Percentiles rank a stretch among this genome's conserved stretches.
phyloP scores from a whole-genome alignment of 1,140 invertebrate genomes.

The Rhyacophila brunnea region DNA sequence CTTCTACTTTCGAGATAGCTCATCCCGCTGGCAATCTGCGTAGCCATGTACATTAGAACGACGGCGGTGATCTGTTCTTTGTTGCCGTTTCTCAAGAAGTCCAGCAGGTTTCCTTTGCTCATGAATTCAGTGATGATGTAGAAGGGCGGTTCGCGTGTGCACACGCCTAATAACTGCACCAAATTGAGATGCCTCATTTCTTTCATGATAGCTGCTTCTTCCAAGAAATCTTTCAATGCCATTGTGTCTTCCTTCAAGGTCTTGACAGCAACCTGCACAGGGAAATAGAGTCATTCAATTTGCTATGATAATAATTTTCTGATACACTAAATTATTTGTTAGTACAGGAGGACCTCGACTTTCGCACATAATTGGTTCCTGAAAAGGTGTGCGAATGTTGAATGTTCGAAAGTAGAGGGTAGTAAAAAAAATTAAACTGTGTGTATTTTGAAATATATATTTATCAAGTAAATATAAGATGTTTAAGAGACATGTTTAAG shows the following conservation, averaged over 20 bases:
- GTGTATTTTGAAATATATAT: too few relatives aligned
- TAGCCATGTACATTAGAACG: constrained; percentile 98
- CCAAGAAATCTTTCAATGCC: constrained; percentile 98
- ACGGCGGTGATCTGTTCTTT: constrained; percentile 90
- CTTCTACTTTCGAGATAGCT: constrained; percentile 93
- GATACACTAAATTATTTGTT: too few relatives aligned
- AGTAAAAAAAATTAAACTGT: too few relatives aligned
- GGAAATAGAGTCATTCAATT: too few relatives aligned
- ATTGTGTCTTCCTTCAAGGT: constrained; percentile 99
- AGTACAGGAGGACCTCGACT: too few relatives aligned
- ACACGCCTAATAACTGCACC: constrained; percentile 95
- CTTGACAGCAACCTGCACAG: constrained; percentile 81
- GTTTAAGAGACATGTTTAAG: too few relatives aligned
- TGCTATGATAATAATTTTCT: too few relatives aligned
- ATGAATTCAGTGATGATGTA: constrained; percentile 99
- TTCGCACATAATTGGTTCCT: too few relatives aligned
- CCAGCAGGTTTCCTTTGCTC: constrained; percentile 95
- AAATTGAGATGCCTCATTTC: constrained; percentile 99
- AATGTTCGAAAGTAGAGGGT: too few relatives aligned
- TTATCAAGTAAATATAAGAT: too few relatives aligned
- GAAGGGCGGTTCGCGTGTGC: constrained; percentile 96
- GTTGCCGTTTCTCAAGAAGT: constrained; percentile 89
- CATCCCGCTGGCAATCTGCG: constrained; percentile 98
- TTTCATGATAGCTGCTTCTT: constrained; percentile 99
- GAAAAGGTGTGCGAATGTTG: too few relatives aligned